Percentiles rank a stretch among this genome's conserved stretches.
Conservation (phyloP, 1,140 invertebrate species). For the Stratiolaelaps scimitus region DNA sequence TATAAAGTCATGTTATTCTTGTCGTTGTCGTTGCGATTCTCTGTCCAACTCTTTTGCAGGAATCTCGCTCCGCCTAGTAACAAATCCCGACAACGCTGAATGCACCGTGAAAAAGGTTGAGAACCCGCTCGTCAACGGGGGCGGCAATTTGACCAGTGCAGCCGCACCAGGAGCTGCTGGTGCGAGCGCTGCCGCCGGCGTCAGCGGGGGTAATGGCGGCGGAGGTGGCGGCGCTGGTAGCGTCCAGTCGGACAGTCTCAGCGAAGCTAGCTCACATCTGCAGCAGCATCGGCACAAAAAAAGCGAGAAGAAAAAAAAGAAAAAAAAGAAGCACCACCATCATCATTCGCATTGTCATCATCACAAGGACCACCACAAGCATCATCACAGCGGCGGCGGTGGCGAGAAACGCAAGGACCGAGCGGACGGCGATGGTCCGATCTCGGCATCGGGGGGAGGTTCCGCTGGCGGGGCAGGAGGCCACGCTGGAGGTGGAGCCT, state of each 20-base stretch:
- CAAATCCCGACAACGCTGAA: too few relatives aligned
- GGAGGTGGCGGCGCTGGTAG: too few relatives aligned
- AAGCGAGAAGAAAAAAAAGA: constrained; percentile 33
- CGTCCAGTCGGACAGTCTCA: constrained; percentile 18
- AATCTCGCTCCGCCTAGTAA: too few relatives aligned
- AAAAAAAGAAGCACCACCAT: constrained; percentile 36
- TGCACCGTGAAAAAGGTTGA: too few relatives aligned
- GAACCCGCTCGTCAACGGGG: too few relatives aligned
- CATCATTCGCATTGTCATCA: constrained; percentile 35
- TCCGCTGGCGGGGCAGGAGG: constrained; percentile 28
- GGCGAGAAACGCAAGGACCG: constrained; percentile 33
- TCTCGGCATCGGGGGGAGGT: constrained; percentile 18
- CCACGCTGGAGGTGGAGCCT: background rate
- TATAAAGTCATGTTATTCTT: too few relatives aligned
- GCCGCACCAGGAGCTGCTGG: too few relatives aligned
- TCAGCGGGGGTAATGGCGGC: too few relatives aligned
- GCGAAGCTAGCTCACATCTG: background rate
- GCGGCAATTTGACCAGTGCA: too few relatives aligned
- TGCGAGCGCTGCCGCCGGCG: too few relatives aligned
- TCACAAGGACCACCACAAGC: constrained; percentile 32
- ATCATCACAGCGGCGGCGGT: constrained; percentile 30
- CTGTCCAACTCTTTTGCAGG: too few relatives aligned
- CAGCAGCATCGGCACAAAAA: constrained; percentile 26
- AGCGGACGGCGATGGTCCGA: constrained; percentile 34
- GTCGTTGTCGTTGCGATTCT: too few relatives aligned